Conservation (phyloP, 2,797 vertebrate genomes). For the Mormyrops boulengeri region DNA sequence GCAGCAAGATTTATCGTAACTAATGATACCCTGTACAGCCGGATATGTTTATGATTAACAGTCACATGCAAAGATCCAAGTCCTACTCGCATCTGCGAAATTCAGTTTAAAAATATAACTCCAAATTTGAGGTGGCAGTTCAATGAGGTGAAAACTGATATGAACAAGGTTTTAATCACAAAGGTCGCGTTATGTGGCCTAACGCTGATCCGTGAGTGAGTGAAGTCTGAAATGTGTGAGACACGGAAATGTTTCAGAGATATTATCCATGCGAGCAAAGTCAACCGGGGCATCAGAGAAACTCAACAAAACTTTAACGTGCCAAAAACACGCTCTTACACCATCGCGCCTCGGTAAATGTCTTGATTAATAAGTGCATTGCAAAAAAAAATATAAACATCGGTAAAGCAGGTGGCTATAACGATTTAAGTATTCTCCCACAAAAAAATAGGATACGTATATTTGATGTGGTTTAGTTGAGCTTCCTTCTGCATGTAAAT, state of each 20-base stretch:
- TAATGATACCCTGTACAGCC: slow-evolving; percentile 34
- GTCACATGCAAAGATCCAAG: slow-evolving; percentile 47
- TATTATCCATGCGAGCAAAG: background rate
- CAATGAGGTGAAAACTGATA: slow-evolving; percentile 40
- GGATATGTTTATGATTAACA: slow-evolving; percentile 55
- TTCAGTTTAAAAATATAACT: slow-evolving; percentile 38
- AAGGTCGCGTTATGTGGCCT: slow-evolving; percentile 22
- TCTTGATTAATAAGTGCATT: background rate
- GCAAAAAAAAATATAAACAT: background rate
- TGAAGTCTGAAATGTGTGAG: background rate
- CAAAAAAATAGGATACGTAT: background rate
- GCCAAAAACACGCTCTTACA: background rate
- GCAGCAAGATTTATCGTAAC: slow-evolving; percentile 43
- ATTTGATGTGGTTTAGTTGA: background rate
- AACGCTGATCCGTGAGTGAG: background rate
- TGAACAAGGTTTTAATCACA: slow-evolving; percentile 36
- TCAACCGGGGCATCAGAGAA: background rate
- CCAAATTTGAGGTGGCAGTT: slow-evolving; percentile 44
- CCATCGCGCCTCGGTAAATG: background rate
- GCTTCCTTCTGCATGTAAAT: background rate
- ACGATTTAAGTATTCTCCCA: background rate
- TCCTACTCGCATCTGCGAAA: slow-evolving; percentile 52
- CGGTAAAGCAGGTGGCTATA: background rate
- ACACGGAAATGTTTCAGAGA: background rate
- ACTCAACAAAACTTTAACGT: background rate